Conservation (phyloP, 2,113 vertebrate species). For the Calidris pygmaea region DNA sequence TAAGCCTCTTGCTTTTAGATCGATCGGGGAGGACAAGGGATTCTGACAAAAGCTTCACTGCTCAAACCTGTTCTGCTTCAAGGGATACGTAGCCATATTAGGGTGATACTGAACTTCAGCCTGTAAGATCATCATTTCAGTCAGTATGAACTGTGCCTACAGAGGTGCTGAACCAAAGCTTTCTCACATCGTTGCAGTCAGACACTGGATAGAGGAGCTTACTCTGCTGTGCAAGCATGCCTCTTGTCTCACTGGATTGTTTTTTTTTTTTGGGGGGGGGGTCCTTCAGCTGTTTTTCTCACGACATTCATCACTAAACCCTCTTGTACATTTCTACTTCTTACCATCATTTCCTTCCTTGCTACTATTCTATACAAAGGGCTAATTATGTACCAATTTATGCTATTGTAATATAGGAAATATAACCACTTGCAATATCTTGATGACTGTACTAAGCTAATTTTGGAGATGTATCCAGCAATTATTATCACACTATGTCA, state of each 20-base stretch:
- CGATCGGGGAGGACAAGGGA: not conserved
- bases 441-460: not conserved
- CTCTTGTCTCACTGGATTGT: not conserved
- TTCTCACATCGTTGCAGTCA: not conserved
- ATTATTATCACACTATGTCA: not conserved
- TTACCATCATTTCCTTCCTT: not conserved
- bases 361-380: not conserved
- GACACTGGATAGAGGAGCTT: not conserved
- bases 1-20: not conserved
- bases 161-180: not conserved
- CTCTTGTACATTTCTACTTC: not conserved
- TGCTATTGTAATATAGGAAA: not conserved
- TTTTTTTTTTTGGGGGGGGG: not conserved
- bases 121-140: not conserved
- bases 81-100: accelerated
- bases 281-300: not conserved
- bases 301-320: not conserved
- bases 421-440: not conserved
- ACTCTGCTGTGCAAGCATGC: not conserved
- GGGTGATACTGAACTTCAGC: not conserved
- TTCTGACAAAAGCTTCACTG: not conserved
- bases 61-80: not conserved
- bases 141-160: not conserved
- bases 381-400: not conserved
- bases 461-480: not conserved